These are phyloP conservation scores for Sinocyclocheilus rhinocerous DNA, from an alignment of 2,113 vertebrate species.

Conservation along the genomic window DNA sequence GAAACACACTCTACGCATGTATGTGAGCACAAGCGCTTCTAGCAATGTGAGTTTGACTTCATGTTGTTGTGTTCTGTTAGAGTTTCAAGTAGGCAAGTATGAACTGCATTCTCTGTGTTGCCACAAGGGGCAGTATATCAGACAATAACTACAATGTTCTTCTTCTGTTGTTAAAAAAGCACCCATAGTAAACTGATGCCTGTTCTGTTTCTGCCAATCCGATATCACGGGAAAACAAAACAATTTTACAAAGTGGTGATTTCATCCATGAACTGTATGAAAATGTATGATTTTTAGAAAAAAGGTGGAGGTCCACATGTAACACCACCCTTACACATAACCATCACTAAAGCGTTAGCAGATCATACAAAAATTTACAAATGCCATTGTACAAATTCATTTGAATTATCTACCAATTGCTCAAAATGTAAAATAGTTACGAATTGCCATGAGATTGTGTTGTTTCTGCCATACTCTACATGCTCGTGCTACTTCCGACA, in stretches of 20 bases:
- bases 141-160: no score
- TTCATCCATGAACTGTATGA: no score
- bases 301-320: no score
- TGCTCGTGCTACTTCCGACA: not conserved
- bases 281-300: no score
- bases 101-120: not conserved
- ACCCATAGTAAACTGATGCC: no score
- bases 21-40: not conserved
- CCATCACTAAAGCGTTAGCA: not conserved
- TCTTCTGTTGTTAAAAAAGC: no score
- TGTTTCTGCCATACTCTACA: not conserved
- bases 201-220: no score
- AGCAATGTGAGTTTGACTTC: not conserved
- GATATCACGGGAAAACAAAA: no score
- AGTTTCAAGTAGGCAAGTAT: not conserved
- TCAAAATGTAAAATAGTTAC: not conserved
- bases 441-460: not conserved
- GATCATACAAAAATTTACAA: no score
- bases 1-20: not conserved
- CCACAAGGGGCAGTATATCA: not conserved
- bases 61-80: not conserved
- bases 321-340: not conserved
- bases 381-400: no score
- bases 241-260: no score
- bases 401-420: no score